Conservation (phyloP, 2,888 invertebrate genomes). For the Ochropacha duplaris region DNA sequence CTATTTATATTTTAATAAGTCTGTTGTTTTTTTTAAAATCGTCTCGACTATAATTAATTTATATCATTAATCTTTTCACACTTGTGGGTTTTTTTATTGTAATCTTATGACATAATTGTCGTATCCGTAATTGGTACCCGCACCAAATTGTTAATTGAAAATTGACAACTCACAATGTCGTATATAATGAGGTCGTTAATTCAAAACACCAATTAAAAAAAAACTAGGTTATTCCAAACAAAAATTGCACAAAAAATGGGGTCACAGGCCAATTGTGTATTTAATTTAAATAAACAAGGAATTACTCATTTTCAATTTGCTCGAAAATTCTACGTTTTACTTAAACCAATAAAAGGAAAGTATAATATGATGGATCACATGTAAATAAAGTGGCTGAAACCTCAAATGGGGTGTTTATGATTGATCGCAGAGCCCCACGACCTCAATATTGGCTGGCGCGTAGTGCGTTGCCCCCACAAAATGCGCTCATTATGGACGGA, state of each 20-base stretch:
- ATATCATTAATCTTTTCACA: too few relatives aligned
- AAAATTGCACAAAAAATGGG: neutral
- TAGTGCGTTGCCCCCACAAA: conserved; percentile 33
- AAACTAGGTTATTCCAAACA: neutral
- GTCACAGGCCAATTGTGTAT: neutral
- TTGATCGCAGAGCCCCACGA: conserved; percentile 33
- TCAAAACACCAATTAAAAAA: too few relatives aligned
- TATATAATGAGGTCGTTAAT: too few relatives aligned
- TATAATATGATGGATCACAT: conserved; percentile 45
- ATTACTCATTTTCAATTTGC: neutral
- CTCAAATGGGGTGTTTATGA: conserved; percentile 34
- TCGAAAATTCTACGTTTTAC: neutral
- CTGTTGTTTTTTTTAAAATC: too few relatives aligned
- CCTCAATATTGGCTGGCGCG: conserved; percentile 17
- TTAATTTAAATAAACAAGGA: neutral
- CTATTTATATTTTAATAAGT: too few relatives aligned
- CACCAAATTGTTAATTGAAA: too few relatives aligned
- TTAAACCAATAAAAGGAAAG: conserved; percentile 16
- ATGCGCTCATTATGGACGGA: conserved; percentile 9
- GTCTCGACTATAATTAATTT: too few relatives aligned
- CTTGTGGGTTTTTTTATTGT: too few relatives aligned
- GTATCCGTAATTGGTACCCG: too few relatives aligned
- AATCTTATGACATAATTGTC: too few relatives aligned
- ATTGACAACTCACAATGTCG: too few relatives aligned
- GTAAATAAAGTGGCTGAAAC: conserved; percentile 24